phyloP scores from a whole-genome alignment of 2,888 invertebrate genomes.

The Rotaria macrura region DNA sequence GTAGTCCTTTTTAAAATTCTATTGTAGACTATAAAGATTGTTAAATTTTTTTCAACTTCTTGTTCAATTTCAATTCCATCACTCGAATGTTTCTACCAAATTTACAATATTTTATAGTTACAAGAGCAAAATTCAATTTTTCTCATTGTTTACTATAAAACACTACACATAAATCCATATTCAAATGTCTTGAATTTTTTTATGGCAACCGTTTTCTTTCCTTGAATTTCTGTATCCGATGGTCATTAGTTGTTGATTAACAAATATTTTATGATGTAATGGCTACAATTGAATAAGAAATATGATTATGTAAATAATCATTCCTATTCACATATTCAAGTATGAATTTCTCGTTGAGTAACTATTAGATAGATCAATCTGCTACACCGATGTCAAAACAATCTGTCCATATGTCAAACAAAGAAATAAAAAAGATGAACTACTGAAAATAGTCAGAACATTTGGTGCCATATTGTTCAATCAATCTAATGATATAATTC shows the following conservation, averaged over 20 bases:
- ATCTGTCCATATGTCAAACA: background rate
- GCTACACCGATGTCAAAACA: background rate
- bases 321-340: background rate
- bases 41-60: too few relatives aligned
- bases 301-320: background rate
- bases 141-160: background rate
- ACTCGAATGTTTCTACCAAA: too few relatives aligned
- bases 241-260: background rate
- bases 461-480: background rate
- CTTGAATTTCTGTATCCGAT: background rate
- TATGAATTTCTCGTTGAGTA: background rate
- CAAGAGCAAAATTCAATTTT: too few relatives aligned
- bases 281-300: background rate
- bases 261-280: background rate
- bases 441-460: background rate
- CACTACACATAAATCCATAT: background rate
- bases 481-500: background rate
- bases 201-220: background rate
- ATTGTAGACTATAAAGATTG: too few relatives aligned
- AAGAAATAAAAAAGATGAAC: background rate
- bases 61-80: too few relatives aligned
- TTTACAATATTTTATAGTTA: too few relatives aligned
- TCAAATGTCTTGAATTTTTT: background rate
- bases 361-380: background rate
- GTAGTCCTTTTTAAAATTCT: too few relatives aligned